Evolutionary conservation across 2,113 vertebrate genomes (phyloP).

Genomic region (Thinocorus orbignyianus): DNA sequence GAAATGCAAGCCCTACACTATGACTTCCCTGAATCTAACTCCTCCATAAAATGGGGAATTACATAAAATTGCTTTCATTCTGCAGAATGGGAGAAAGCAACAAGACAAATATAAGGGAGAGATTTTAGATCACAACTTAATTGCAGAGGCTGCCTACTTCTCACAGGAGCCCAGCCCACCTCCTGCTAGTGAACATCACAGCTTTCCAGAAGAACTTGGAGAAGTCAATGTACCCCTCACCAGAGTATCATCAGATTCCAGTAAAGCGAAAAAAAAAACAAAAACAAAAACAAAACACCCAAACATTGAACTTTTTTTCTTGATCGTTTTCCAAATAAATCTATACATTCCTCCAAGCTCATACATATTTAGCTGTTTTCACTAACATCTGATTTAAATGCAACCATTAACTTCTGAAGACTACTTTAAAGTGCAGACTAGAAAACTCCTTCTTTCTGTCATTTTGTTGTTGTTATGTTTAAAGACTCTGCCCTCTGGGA

Average conservation of each 20-base stretch:
- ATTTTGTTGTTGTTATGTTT: slow-evolving; percentile 10
- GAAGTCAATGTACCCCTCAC: background rate
- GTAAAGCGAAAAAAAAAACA: background rate
- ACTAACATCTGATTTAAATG: background rate
- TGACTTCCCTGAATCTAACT: background rate
- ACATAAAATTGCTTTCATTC: background rate
- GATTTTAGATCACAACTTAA: background rate
- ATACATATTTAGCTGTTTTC: background rate
- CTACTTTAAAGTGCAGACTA: background rate
- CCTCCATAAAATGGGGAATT: background rate
- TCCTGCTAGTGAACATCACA: background rate
- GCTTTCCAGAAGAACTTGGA: background rate
- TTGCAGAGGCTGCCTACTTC: background rate
- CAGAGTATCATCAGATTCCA: background rate
- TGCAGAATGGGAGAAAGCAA: background rate
- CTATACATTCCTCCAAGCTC: background rate
- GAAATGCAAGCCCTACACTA: background rate
- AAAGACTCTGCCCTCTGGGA: slow-evolving; percentile 18
- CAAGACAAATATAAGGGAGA: background rate
- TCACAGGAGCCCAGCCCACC: background rate
- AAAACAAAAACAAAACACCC: too few species aligned
- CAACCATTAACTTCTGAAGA: background rate
- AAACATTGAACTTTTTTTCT: background rate
- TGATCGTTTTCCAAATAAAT: background rate
- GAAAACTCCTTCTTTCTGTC: background rate